Conservation (phyloP, 2,113 vertebrate species). For the Amblyopsis rosae region DNA sequence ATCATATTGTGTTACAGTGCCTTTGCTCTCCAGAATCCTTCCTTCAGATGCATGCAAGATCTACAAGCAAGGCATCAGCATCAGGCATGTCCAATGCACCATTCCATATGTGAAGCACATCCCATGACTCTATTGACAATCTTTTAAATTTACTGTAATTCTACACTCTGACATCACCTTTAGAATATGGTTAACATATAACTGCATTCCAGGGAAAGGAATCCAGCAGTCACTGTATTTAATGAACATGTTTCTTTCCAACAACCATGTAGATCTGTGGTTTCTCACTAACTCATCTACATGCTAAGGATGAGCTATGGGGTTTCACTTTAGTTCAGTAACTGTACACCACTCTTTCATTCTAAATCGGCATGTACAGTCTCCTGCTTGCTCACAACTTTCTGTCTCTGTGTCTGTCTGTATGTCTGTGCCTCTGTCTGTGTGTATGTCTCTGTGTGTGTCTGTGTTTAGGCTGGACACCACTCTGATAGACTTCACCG, state of each 20-base stretch:
- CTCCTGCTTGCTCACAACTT: background rate
- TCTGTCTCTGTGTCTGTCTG: background rate
- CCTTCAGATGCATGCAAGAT: constrained; percentile 99
- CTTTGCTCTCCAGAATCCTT: constrained; percentile 99
- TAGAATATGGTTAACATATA: background rate
- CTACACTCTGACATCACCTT: background rate
- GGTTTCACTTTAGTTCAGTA: no score
- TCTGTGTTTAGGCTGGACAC: constrained; percentile 87
- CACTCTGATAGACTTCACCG: constrained; percentile 97
- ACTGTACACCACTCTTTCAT: background rate
- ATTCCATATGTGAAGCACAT: background rate
- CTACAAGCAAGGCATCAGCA: constrained; percentile 99
- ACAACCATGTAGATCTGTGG: no score
- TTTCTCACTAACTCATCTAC: no score
- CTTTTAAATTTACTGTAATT: background rate
- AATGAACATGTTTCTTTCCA: no score
- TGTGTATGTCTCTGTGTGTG: background rate
- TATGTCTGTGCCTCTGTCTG: background rate
- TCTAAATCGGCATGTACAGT: background rate
- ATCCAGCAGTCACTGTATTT: no score
- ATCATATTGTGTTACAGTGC: constrained; percentile 79
- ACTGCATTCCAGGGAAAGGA: no score
- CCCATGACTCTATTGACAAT: no score
- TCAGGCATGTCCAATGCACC: constrained; percentile 81
- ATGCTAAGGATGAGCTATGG: no score